These are phyloP conservation scores for Protonemura montana DNA, from an alignment of 2,888 invertebrate genomes.

Conservation along the genomic window DNA sequence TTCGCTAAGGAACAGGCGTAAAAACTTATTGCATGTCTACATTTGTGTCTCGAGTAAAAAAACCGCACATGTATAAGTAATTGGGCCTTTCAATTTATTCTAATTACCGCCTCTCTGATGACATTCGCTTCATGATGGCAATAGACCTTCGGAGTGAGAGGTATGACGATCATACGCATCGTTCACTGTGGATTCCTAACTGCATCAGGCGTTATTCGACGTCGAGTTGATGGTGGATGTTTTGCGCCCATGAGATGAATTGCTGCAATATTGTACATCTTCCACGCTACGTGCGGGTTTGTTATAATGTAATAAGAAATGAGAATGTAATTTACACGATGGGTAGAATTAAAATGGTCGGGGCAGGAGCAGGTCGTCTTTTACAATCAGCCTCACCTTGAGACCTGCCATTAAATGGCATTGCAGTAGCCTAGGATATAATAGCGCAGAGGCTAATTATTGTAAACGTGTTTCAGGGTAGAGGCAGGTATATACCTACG, in stretches of 20 bases:
- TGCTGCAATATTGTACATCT: background rate
- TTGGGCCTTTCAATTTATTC: constrained; percentile 24
- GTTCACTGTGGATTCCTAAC: no score
- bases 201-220: background rate
- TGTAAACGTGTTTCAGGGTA: constrained; percentile 31
- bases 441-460: constrained; percentile 13
- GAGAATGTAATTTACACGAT: constrained; percentile 22
- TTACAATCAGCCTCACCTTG: constrained; percentile 39
- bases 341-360: constrained; percentile 20
- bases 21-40: constrained; percentile 12
- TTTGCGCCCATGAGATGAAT: background rate
- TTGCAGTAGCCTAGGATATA: constrained; percentile 36
- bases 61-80: constrained; percentile 10
- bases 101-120: constrained; percentile 21
- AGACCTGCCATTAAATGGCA: constrained; percentile 18
- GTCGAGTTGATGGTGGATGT: background rate
- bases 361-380: background rate
- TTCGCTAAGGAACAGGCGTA: background rate
- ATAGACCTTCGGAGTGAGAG: background rate
- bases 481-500: background rate
- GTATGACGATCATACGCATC: background rate
- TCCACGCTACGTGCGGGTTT: background rate
- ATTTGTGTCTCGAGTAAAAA: background rate
- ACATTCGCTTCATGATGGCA: background rate
- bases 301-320: constrained; percentile 27